Conservation (phyloP, 2,113 vertebrate genomes). For the Syrmaticus mikado region DNA sequence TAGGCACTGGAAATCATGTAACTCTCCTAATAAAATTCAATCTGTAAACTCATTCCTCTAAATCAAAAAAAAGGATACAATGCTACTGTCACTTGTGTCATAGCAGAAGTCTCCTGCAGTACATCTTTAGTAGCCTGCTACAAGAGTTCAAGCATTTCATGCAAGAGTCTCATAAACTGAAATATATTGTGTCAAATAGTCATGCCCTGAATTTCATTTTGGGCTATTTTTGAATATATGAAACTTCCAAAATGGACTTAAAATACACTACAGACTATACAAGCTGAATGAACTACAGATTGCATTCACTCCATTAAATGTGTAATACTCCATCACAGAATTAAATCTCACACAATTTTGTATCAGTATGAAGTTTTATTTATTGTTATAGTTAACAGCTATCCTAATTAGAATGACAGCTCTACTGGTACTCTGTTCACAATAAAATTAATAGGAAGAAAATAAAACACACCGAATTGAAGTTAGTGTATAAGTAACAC, state of each 20-base stretch:
- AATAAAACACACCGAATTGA: not conserved
- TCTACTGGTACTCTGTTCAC: not conserved
- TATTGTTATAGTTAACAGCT: not conserved
- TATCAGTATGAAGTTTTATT: not conserved
- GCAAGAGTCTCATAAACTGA: slow-evolving; percentile 20
- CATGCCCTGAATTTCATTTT: not conserved
- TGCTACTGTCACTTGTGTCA: not conserved
- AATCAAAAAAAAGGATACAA: not conserved
- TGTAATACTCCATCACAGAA: not conserved
- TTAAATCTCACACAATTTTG: not conserved
- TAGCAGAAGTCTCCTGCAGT: not conserved
- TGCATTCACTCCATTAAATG: not conserved
- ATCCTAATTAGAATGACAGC: slow-evolving; percentile 19
- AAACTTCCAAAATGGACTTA: not conserved
- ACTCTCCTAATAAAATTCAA: not conserved
- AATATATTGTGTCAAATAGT: not conserved
- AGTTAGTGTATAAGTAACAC: not conserved
- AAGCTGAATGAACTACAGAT: not conserved
- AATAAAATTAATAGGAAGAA: not conserved
- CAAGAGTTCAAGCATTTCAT: not conserved
- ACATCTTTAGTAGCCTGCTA: not conserved
- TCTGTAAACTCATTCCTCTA: not conserved
- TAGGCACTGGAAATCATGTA: not conserved
- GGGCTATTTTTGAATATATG: not conserved
- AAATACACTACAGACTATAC: not conserved